A percentile compares a stretch with the other conserved stretches of the same genome.
Evolutionary conservation across 2,888 invertebrate genomes (phyloP).

Genomic region (Geotrupes spiniger): DNA sequence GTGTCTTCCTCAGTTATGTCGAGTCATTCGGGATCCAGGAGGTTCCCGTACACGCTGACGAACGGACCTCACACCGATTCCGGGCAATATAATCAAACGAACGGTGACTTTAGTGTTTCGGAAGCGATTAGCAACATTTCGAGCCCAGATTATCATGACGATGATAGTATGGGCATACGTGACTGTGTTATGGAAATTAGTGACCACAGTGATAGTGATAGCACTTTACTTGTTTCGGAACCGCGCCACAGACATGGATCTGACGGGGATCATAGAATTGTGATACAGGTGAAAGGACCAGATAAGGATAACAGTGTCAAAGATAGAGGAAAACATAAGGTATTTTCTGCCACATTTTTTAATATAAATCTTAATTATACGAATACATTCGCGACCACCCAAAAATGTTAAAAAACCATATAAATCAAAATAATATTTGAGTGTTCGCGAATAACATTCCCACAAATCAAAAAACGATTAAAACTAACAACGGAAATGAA

Average conservation of each 20-base stretch:
- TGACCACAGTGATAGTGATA: slow-evolving; percentile 87
- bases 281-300: slow-evolving; percentile 74
- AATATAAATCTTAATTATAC: too few species aligned
- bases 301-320: slow-evolving; percentile 46
- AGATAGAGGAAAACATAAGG: slow-evolving; percentile 42
- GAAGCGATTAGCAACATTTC: slow-evolving; percentile 88
- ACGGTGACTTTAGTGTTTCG: slow-evolving; percentile 77
- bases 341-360: too few species aligned
- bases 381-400: too few species aligned
- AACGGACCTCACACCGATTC: slow-evolving; percentile 41
- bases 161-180: slow-evolving; percentile 77
- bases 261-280: slow-evolving; percentile 74
- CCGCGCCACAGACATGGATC: slow-evolving; percentile 59
- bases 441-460: too few species aligned
- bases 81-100: slow-evolving; percentile 28
- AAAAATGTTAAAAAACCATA: too few species aligned
- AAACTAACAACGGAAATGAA: too few species aligned
- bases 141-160: slow-evolving; percentile 86
- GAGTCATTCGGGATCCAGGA: slow-evolving; percentile 67
- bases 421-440: too few species aligned
- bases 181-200: slow-evolving; percentile 85
- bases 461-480: too few species aligned
- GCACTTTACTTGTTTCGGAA: slow-evolving; percentile 81
- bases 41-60: slow-evolving; percentile 54
- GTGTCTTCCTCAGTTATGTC: slow-evolving; percentile 88